phyloP scores from a whole-genome alignment of 2,797 vertebrate genomes.

The Varecia variegata region DNA sequence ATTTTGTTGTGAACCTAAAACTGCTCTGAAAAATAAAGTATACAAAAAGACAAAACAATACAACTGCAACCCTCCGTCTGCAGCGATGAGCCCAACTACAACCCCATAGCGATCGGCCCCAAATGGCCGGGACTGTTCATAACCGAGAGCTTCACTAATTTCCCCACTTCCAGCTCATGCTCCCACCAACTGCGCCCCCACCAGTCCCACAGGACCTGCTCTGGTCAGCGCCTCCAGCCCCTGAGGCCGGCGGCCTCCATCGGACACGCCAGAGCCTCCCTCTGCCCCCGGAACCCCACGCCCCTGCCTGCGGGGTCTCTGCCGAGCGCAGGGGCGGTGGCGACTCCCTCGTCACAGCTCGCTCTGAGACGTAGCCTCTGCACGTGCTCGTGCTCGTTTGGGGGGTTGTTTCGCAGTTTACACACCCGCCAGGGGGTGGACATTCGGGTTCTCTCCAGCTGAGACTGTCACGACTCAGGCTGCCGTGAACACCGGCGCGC shows the following conservation, averaged over 20 bases:
- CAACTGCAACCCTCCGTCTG: no score
- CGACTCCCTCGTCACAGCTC: fast-evolving
- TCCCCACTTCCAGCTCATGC: not conserved
- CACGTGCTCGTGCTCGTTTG: not conserved
- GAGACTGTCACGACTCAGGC: fast-evolving
- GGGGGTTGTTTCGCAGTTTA: fast-evolving
- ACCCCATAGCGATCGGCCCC: no score
- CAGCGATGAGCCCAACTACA: fast-evolving
- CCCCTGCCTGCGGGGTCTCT: not conserved
- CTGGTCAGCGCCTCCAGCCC: not conserved
- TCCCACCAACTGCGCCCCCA: not conserved
- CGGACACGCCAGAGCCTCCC: not conserved
- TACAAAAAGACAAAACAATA: not conserved
- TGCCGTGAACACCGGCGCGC: fast-evolving
- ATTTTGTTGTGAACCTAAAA: not conserved
- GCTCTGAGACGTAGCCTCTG: fast-evolving
- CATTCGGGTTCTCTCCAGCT: fast-evolving
- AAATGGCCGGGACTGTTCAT: not conserved
- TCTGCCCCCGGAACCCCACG: no score
- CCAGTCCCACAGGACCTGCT: not conserved
- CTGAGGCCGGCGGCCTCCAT: not conserved
- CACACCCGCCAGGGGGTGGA: fast-evolving
- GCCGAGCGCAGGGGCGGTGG: fast-evolving
- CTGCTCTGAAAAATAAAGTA: not conserved
- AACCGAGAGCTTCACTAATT: not conserved